Conservation (phyloP, 2,888 invertebrate species). For the Chymomyza procnemis region DNA sequence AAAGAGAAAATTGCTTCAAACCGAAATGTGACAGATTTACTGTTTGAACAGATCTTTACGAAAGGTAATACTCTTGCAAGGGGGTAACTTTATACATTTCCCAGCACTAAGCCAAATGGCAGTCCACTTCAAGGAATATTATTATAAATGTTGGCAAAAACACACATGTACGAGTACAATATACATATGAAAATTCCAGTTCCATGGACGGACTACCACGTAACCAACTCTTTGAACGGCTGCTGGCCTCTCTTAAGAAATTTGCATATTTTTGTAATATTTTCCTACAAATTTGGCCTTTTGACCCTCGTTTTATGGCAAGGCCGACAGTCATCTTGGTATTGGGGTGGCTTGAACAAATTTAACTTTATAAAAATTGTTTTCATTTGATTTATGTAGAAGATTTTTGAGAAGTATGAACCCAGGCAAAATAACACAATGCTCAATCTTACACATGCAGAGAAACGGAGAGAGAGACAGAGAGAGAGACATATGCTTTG, state of each 20-base stretch:
- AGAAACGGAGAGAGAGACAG: too few species aligned
- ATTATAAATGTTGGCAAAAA: constrained; percentile 5
- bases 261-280: constrained; percentile 70
- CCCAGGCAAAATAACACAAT: constrained; percentile 15
- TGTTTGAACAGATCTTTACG: constrained; percentile 44
- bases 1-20: constrained; percentile 1
- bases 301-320: constrained; percentile 38
- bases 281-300: constrained; percentile 53
- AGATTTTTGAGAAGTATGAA: constrained; percentile 6
- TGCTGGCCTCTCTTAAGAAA: constrained; percentile 15
- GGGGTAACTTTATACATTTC: constrained; percentile 17
- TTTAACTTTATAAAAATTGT: constrained; percentile 51
- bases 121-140: constrained; percentile 4
- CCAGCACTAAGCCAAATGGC: neutral
- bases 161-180: neutral
- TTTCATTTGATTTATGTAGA: constrained; percentile 62
- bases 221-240: neutral
- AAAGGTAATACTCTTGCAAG: neutral
- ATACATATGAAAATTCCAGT: constrained; percentile 24
- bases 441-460: constrained; percentile 12
- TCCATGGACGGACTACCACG: constrained; percentile 13
- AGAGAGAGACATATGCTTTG: neutral
- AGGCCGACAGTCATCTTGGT: neutral
- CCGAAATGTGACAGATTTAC: constrained; percentile 50
- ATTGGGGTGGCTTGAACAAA: constrained; percentile 16